A percentile compares a stretch with the other conserved stretches of the same genome.
phyloP scores from a whole-genome alignment of 2,113 vertebrate species.

The Glaucomys volans region DNA sequence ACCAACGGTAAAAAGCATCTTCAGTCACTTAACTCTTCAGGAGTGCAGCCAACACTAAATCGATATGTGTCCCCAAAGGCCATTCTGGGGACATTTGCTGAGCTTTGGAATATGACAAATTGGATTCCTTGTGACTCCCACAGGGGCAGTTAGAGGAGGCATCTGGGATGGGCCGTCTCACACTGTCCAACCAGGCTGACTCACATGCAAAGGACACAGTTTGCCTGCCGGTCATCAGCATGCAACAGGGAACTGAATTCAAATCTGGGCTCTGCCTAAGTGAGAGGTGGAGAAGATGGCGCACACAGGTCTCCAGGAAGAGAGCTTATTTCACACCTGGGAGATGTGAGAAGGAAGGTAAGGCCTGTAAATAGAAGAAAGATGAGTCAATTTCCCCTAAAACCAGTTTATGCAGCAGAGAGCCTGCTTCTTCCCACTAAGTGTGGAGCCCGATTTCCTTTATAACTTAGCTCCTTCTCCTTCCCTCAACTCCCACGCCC shows the following conservation, averaged over 20 bases:
- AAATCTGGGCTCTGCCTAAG: neutral
- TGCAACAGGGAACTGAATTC: neutral
- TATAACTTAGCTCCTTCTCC: neutral
- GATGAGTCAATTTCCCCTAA: neutral
- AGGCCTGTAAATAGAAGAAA: neutral
- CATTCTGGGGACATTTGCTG: neutral
- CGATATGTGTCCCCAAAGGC: neutral
- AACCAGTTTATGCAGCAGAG: rapidly evolving
- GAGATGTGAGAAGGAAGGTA: neutral
- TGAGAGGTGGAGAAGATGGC: neutral
- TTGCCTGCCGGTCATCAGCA: neutral
- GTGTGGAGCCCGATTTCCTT: neutral
- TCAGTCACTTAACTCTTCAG: neutral
- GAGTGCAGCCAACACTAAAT: neutral
- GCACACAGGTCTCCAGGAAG: neutral
- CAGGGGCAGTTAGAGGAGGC: neutral
- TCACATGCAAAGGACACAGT: neutral
- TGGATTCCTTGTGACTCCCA: neutral
- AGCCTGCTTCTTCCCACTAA: too few relatives aligned
- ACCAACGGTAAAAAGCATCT: neutral
- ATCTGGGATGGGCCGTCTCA: neutral
- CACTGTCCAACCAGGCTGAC: neutral
- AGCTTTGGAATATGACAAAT: neutral
- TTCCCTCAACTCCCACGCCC: too few relatives aligned
- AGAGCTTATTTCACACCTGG: too few relatives aligned